These are phyloP conservation scores for Myiozetetes cayanensis DNA, from an alignment of 2,113 vertebrate species.

Conservation along the genomic window DNA sequence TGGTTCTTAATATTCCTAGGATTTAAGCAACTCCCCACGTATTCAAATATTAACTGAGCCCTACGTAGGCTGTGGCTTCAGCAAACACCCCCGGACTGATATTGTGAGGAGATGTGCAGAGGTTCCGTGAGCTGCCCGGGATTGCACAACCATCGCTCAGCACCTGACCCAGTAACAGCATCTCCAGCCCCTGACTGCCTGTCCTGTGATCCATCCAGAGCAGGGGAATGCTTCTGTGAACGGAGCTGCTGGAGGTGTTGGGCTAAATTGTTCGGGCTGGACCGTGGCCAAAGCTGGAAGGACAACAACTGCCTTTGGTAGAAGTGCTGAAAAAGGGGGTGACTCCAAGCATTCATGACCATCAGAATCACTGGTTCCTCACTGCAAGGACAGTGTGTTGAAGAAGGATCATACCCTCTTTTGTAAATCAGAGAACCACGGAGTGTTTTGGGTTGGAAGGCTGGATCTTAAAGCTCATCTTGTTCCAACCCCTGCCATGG, in stretches of 20 bases:
- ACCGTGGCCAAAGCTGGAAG: background rate
- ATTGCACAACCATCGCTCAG: background rate
- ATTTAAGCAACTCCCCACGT: background rate
- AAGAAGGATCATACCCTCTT: background rate
- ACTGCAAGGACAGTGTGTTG: background rate
- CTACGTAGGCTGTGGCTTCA: background rate
- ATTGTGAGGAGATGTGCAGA: background rate
- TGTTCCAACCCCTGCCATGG: background rate
- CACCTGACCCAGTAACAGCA: background rate
- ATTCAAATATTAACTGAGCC: background rate
- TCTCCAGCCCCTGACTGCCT: background rate
- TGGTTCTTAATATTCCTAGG: background rate
- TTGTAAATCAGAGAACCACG: background rate
- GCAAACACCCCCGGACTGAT: background rate
- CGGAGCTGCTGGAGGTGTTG: background rate
- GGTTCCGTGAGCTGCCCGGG: background rate
- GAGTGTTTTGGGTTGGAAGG: background rate
- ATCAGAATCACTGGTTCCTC: rapidly evolving
- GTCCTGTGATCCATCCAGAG: background rate
- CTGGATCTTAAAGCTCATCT: background rate
- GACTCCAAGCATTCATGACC: background rate
- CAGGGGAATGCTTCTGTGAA: background rate
- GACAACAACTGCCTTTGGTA: background rate
- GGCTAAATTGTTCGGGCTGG: background rate
- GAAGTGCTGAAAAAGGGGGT: background rate